A percentile compares a stretch with the other conserved stretches of the same genome.
phyloP scores from a whole-genome alignment of 2,797 vertebrate species.

The Gorsachius magnificus region DNA sequence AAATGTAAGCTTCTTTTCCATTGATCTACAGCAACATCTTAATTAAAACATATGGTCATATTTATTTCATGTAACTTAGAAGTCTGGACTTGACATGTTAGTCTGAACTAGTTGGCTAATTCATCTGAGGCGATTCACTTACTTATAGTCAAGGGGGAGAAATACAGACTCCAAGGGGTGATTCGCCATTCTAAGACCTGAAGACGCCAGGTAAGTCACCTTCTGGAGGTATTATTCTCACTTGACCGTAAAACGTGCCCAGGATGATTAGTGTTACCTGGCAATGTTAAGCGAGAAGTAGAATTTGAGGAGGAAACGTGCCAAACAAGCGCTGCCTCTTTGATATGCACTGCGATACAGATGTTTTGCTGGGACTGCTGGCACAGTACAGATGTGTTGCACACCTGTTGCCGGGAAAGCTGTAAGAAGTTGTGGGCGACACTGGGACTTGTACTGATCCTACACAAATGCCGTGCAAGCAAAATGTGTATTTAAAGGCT shows the following conservation, averaged over 20 bases:
- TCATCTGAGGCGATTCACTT: neutral
- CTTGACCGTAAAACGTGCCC: neutral
- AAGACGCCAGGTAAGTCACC: neutral
- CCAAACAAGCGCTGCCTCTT: neutral
- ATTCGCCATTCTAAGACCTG: neutral
- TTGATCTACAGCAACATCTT: neutral
- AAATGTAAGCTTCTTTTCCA: neutral
- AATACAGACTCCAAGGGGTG: neutral
- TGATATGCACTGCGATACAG: fast-evolving
- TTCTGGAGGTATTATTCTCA: neutral
- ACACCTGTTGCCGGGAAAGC: neutral
- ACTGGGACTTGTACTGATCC: neutral
- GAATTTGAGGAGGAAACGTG: neutral
- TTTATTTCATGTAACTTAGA: neutral
- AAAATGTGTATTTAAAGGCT: neutral
- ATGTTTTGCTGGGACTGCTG: neutral
- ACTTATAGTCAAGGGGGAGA: neutral
- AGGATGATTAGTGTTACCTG: neutral
- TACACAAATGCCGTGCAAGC: neutral
- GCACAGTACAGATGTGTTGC: neutral
- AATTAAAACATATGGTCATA: neutral
- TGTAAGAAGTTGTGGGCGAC: neutral
- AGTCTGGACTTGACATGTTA: neutral
- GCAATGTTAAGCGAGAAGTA: neutral
- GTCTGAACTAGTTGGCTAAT: neutral